A percentile compares a stretch with the other conserved stretches of the same genome.
These are phyloP conservation scores for Venustaconcha ellipsiformis DNA, from an alignment of 1,140 invertebrate genomes.

Conservation along the genomic window DNA sequence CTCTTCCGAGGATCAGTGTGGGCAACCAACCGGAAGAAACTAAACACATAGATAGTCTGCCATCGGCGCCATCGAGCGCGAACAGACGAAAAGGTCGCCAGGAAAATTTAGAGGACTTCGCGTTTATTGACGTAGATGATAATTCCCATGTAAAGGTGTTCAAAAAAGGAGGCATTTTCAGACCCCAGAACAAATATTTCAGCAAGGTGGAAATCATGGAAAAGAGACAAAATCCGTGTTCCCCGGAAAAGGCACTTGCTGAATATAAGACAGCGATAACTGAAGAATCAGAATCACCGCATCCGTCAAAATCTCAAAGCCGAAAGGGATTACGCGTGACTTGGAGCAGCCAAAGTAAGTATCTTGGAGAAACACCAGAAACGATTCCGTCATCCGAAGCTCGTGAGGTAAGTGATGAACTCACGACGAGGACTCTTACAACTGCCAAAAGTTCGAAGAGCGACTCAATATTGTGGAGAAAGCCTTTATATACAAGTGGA, in stretches of 20 bases:
- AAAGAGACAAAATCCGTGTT: constrained; percentile 6
- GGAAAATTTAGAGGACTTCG: constrained; percentile 34
- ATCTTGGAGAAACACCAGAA: constrained; percentile 5
- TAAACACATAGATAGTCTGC: background rate
- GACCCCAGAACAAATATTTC: constrained; percentile 45
- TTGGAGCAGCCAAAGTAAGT: constrained; percentile 42
- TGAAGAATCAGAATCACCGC: constrained; percentile 30
- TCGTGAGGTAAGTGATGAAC: constrained; percentile 3
- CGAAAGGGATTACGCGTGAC: constrained; percentile 42
- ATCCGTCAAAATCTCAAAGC: constrained; percentile 17
- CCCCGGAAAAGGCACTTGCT: constrained; percentile 9
- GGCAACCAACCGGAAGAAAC: background rate
- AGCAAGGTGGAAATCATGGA: constrained; percentile 25
- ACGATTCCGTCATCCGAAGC: background rate
- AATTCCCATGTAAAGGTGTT: constrained; percentile 43
- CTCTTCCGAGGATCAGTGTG: constrained; percentile 5
- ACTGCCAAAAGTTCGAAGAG: constrained; percentile 29
- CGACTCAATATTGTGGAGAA: constrained; percentile 10
- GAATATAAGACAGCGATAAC: constrained; percentile 13
- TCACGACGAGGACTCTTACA: constrained; percentile 6
- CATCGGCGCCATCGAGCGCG: background rate
- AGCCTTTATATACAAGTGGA: constrained; percentile 8
- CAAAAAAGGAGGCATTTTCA: constrained; percentile 42
- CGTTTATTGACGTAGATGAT: constrained; percentile 48
- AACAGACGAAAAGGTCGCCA: constrained; percentile 11